Base-by-base conservation (phyloP, 2,797 vertebrate genomes). In the Erithacus rubecula region DNA sequence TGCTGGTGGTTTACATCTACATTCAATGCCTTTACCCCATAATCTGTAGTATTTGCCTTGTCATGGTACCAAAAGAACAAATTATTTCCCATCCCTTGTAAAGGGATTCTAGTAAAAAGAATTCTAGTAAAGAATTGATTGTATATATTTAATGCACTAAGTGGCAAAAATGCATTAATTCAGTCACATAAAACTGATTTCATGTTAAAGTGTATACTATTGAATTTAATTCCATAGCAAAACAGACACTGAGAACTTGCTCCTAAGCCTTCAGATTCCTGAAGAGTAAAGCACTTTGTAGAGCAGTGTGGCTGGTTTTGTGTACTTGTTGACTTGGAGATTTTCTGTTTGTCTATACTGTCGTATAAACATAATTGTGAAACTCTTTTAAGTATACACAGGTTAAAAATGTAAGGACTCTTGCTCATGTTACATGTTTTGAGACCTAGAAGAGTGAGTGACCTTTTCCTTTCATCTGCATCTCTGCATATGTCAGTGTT, bases 391-490 rank as follows among this genome's bases (percentile, higher is more conserved):
- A 29, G 18, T 30, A 32, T 41, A 44, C 1, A 3, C 6, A 60
- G 6, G 20, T 37, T 60, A 17, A 60, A 81, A 87, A 86, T 19
- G 8, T 47, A 76, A 90, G n/a, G 23, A 59, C 12, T 82, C 8
- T 53, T 67, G 16, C 14, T 79, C 41, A 70, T 19, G 15, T 58
- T 24, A 58, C 55, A 60, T 36, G 2, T 76, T 82, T 41, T 65
- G 55, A 55, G 52, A 44, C 11, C 19, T 52, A 19, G 69, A 47
- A 62, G 2, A 30, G 10, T 16, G 7, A 0, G 0, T 58, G 21
- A 59, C 21, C 47, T 74, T 83, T 81, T 53, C 12, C n/a, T 79
- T 93, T 87, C 41, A 10, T 29, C 26, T 6, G 5, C 27, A 47
- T 83, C 23, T 59, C 6, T 39, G 23, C 23, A 22, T 60, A 22